Conservation (phyloP, 1,140 invertebrate genomes). For the Scylla paramamosain region DNA sequence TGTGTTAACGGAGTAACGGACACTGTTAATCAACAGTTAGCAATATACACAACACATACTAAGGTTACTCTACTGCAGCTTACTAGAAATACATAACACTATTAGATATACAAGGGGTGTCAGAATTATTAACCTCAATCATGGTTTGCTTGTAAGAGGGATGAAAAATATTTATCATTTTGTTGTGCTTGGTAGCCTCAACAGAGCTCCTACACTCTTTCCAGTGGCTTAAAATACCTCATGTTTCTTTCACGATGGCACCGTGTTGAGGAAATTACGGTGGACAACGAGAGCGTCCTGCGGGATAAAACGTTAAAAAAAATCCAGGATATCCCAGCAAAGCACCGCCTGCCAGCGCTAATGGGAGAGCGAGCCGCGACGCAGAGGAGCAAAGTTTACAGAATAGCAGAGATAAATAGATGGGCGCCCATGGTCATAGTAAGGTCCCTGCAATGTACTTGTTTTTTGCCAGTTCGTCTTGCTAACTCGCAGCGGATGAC, state of each 20-base stretch:
- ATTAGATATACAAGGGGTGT: no score
- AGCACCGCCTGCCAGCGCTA: not conserved
- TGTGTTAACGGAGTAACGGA: not conserved
- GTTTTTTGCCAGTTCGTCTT: no score
- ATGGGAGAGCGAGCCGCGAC: not conserved
- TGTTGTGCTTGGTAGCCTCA: not conserved
- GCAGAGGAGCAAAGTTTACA: not conserved
- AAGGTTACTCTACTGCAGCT: no score
- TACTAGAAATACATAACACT: no score
- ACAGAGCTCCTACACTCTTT: not conserved
- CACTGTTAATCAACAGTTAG: not conserved
- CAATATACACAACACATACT: not conserved
- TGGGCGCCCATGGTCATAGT: not conserved
- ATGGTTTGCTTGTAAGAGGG: no score
- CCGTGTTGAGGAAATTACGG: not conserved
- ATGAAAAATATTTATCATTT: no score
- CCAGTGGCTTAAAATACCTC: constrained; percentile 9
- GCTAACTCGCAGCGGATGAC: no score
- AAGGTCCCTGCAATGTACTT: not conserved
- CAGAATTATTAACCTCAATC: no score
- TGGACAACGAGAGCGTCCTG: not conserved
- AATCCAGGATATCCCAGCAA: not conserved
- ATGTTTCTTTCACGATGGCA: not conserved
- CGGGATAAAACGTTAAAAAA: not conserved
- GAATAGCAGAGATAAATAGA: not conserved